These are phyloP conservation scores for Liparis tanakae DNA, from an alignment of 2,797 vertebrate species.

Conservation along the genomic window DNA sequence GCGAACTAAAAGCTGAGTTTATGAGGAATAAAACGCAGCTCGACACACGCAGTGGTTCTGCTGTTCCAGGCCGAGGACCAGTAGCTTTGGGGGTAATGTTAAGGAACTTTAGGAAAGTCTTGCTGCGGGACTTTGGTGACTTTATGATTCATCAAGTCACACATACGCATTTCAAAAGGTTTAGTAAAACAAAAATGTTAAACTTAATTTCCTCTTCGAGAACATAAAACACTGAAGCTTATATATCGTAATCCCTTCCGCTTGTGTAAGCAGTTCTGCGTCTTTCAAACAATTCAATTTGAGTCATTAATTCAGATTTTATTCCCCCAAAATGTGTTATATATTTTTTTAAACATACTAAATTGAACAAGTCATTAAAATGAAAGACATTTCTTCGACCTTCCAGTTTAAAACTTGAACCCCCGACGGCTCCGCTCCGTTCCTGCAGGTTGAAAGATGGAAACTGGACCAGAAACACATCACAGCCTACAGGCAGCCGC, in stretches of 20 bases:
- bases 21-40: background rate
- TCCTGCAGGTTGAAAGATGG: background rate
- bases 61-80: no score
- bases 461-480: slow-evolving; percentile 14
- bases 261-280: background rate
- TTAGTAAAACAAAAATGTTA: background rate
- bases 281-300: background rate
- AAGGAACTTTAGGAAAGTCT: background rate
- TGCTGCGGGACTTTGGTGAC: background rate
- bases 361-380: background rate
- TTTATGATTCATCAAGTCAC: background rate
- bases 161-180: background rate
- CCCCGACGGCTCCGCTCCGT: background rate
- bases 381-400: background rate
- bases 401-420: background rate
- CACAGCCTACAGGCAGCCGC: background rate
- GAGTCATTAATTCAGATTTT: background rate
- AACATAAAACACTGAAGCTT: background rate
- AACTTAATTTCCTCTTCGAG: background rate
- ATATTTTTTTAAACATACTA: no score
- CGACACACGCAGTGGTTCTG: background rate
- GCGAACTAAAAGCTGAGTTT: background rate
- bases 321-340: background rate
- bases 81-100: background rate
- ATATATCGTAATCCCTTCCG: background rate